phyloP scores from a whole-genome alignment of 2,888 invertebrate species.

The Lucinisca nassula region DNA sequence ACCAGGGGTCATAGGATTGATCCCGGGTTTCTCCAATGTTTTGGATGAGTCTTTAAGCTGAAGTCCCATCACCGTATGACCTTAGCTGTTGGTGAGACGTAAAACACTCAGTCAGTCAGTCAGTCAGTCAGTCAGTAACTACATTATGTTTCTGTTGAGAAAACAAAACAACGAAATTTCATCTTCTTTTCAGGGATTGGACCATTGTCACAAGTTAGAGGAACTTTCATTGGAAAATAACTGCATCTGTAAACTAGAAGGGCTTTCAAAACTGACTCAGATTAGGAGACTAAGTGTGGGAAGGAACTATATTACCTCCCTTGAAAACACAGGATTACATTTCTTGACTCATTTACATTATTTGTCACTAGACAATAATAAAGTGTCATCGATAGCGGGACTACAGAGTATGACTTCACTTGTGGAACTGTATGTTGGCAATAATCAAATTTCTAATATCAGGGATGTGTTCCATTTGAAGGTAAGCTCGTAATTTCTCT shows the following conservation, averaged over 20 bases:
- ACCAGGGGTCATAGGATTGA: no score
- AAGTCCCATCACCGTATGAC: no score
- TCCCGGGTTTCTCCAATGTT: no score
- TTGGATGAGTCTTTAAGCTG: no score
- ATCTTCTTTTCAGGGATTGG: conserved; percentile 84
- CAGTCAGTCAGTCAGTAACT: no score
- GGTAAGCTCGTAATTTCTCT: conserved; percentile 77
- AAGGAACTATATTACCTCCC: conserved; percentile 84
- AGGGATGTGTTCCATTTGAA: conserved; percentile 87
- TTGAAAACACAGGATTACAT: conserved; percentile 82
- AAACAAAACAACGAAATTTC: no score
- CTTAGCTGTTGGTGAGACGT: no score
- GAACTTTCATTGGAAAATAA: conserved; percentile 87
- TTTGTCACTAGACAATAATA: conserved; percentile 86
- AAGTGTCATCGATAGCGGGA: conserved; percentile 82
- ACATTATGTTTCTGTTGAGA: no score
- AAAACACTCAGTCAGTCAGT: no score
- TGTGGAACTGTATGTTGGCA: conserved; percentile 87
- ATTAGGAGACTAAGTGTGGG: conserved; percentile 84
- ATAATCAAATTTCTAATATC: conserved; percentile 85
- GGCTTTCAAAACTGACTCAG: conserved; percentile 80
- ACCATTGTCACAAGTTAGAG: conserved; percentile 83
- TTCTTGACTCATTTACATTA: conserved; percentile 80
- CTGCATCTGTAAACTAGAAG: conserved; percentile 85
- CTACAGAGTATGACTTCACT: conserved; percentile 81